Evolutionary conservation across 2,888 invertebrate genomes (phyloP), one percentile per base, ranked within the genome.

Genomic region (Schizaphis graminum): DNA sequence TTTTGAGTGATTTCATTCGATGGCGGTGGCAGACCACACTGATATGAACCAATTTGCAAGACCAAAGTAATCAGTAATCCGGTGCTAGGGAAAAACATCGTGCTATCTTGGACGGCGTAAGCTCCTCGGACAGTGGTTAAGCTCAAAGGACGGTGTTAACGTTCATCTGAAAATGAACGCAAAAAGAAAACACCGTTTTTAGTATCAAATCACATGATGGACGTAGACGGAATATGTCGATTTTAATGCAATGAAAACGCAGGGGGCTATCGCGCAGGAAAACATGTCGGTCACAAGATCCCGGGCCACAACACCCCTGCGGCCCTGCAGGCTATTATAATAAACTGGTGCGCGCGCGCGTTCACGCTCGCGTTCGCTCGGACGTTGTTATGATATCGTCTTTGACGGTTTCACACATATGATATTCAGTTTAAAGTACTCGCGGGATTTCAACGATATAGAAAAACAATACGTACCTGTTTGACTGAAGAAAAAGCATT

Each of bases 1-100:
- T 91, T 94, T 13, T 94, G 94, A 21, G 94, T 49, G 86, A 94
- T 91, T 41, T 94, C 94, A n/a, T 94, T 91, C 1, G 94, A 91
- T 13, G 94, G 90, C n/a, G 91, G 90, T n/a, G 91, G 94, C 41
- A 94, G 28, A 13, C 91, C 94, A 24, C 94, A 91, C 24, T 5
- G 35, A 5, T 91, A 86, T 67, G 61, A 35, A 3, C 61, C 56
- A n/a, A 90, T 13, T 35, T 61, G 85, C 57, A 89, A 35, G 47
- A 90, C 4, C 47, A 90, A 28, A 1, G 56, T 47, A 85, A 91
- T 49, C 61, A 94, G n/a, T 53, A 86, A n/a, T 13, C 86, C 86
- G 57, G 56, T 44, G 41, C 24, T n/a, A 3, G 49, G 90, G 41
- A n/a, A 35, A 49, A 77, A 1, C 67, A 91, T 91, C 24, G 67